Conservation (phyloP, 2,113 vertebrate genomes). For the Pogonocichla stellata region DNA sequence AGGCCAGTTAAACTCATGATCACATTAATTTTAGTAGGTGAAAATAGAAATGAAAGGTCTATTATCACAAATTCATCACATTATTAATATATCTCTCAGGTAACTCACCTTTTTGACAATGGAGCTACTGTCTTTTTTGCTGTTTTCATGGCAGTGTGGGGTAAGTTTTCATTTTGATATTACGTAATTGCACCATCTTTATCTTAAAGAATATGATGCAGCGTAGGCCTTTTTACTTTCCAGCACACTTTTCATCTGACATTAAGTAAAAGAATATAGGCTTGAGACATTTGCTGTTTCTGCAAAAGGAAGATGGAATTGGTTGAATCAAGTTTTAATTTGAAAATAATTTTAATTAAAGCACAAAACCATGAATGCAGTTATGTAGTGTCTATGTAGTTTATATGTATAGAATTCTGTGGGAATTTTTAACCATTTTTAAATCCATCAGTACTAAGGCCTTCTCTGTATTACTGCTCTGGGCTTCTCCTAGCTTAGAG, state of each 20-base stretch:
- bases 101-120: conserved; percentile 96
- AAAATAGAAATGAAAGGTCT: not conserved
- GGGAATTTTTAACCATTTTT: not conserved
- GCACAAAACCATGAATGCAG: not conserved
- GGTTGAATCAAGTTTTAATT: not conserved
- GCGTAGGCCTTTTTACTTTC: not conserved
- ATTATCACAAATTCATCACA: not conserved
- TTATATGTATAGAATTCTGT: not conserved
- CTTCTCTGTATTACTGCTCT: not conserved
- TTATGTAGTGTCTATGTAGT: not conserved
- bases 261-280: not conserved
- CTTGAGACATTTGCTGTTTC: not conserved
- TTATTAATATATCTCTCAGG: conserved; percentile 71
- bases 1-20: not conserved
- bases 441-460: not conserved
- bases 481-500: not conserved
- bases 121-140: conserved; percentile 97
- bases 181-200: not conserved
- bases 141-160: conserved; percentile 99
- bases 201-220: not conserved
- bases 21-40: not conserved
- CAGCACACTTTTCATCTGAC: not conserved
- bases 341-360: not conserved
- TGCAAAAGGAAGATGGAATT: not conserved
- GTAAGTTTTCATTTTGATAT: conserved; percentile 75